Evolutionary conservation across 1,140 invertebrate genomes (phyloP).

Genomic region (Lepidurus packardi): DNA sequence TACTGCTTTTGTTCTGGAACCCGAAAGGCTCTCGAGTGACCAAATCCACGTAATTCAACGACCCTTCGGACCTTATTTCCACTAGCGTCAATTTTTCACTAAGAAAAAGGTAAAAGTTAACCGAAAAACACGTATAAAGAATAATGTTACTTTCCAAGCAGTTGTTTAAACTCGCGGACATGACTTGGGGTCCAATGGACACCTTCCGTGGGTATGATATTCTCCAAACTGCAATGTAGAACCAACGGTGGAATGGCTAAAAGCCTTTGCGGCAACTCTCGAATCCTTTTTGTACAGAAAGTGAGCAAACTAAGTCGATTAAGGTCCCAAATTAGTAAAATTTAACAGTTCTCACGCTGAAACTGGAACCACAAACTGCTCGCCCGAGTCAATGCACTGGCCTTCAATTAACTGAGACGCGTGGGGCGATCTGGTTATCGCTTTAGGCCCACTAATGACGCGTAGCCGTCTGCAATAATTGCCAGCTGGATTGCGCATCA

Average conservation of each 20-base stretch:
- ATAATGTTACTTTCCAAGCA: background rate
- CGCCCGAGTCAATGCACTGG: background rate
- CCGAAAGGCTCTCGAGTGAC: background rate
- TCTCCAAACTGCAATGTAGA: background rate
- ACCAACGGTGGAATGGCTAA: background rate
- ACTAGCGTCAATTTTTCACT: background rate
- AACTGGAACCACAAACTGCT: background rate
- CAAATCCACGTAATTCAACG: background rate
- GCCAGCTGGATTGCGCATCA: background rate
- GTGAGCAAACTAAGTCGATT: background rate
- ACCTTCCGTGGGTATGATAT: background rate
- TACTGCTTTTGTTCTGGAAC: background rate
- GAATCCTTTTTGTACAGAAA: background rate
- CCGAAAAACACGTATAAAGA: background rate
- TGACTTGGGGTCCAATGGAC: background rate
- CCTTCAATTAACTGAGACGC: background rate
- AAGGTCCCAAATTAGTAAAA: background rate
- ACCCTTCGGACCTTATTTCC: background rate
- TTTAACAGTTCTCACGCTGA: background rate
- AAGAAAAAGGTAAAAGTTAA: background rate
- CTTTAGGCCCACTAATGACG: background rate
- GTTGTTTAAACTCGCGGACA: background rate
- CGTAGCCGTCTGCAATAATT: background rate
- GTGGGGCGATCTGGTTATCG: background rate
- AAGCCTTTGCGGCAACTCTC: background rate